These are phyloP conservation scores for Dromas ardeola DNA, from an alignment of 2,113 vertebrate genomes.

Conservation along the genomic window DNA sequence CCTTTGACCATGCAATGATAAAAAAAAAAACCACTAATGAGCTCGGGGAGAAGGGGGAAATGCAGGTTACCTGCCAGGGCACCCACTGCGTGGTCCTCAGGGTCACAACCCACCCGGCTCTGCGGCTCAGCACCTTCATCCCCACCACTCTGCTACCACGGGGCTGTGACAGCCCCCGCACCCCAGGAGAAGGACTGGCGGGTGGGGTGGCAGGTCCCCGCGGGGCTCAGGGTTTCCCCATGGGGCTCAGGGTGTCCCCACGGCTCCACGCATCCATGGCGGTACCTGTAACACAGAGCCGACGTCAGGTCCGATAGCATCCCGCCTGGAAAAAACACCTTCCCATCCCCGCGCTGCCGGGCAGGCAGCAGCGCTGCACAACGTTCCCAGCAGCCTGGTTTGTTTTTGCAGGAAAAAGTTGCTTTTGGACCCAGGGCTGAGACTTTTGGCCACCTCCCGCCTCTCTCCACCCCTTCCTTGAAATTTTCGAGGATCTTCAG, in stretches of 20 bases:
- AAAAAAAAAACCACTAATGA: accelerated
- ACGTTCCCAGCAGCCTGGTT: accelerated
- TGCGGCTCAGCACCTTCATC: neutral
- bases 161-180: neutral
- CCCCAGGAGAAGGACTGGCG: neutral
- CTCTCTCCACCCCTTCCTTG: neutral
- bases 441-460: neutral
- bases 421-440: neutral
- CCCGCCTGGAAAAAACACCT: neutral
- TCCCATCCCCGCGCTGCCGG: accelerated
- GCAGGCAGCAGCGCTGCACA: neutral
- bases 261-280: accelerated
- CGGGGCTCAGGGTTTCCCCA: neutral
- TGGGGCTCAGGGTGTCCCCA: neutral
- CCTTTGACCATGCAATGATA: neutral
- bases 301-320: accelerated
- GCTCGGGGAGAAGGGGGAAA: accelerated
- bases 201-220: neutral
- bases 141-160: neutral
- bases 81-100: neutral
- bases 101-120: accelerated
- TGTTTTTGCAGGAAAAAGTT: neutral
- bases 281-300: neutral
- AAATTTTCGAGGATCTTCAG: neutral
- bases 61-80: neutral